These are phyloP conservation scores for Leptopterna dolabrata DNA, from an alignment of 2,888 invertebrate species.

Conservation along the genomic window DNA sequence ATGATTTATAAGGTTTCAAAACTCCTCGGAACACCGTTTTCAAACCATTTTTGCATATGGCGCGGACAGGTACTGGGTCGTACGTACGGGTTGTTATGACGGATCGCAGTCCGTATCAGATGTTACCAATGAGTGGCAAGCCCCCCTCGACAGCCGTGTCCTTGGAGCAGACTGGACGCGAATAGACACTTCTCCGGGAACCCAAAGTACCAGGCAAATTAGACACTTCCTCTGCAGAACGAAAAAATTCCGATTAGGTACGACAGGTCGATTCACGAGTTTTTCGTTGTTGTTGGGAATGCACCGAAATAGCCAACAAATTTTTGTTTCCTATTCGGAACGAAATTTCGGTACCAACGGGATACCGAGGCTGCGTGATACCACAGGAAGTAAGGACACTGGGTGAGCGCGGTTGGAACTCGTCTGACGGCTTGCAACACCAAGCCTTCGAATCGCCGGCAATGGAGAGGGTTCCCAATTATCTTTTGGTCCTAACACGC, in stretches of 20 bases:
- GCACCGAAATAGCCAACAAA: not conserved
- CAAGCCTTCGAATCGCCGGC: slow-evolving; percentile 22
- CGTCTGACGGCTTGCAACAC: slow-evolving; percentile 54
- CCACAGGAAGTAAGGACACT: slow-evolving; percentile 42
- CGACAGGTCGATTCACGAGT: too few species aligned
- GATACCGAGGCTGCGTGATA: not conserved
- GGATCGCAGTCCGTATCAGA: slow-evolving; percentile 13
- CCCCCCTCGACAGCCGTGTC: not conserved
- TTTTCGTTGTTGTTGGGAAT: not conserved
- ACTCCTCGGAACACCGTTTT: slow-evolving; percentile 8
- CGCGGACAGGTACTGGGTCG: not conserved
- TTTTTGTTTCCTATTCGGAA: not conserved
- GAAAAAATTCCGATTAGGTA: not conserved
- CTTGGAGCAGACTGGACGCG: slow-evolving; percentile 1
- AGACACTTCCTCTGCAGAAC: not conserved
- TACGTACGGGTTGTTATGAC: not conserved
- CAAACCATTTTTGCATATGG: slow-evolving; percentile 11
- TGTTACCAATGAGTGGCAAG: slow-evolving; percentile 14
- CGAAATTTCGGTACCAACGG: not conserved
- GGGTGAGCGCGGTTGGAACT: slow-evolving; percentile 16
- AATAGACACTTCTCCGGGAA: slow-evolving; percentile 5
- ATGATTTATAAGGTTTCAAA: slow-evolving; percentile 25
- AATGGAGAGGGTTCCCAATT: slow-evolving; percentile 36
- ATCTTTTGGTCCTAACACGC: slow-evolving; percentile 46
- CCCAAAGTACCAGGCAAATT: not conserved